Percentiles rank a stretch among this genome's conserved stretches.
phyloP scores from a whole-genome alignment of 2,888 invertebrate species.

The Hirudinaria manillensis region DNA sequence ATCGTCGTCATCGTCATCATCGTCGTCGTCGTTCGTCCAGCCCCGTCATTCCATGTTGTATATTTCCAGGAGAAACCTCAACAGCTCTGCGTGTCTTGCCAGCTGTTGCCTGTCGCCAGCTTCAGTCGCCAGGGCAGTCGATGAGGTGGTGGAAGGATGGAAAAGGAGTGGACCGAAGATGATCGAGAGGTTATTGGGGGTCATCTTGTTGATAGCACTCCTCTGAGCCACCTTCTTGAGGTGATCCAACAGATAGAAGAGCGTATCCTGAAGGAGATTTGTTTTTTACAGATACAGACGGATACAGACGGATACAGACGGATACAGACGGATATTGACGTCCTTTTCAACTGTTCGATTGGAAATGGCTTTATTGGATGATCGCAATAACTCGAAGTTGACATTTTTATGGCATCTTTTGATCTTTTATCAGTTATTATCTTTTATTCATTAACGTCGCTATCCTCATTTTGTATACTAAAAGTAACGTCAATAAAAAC shows the following conservation, averaged over 20 bases:
- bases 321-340: too few relatives aligned
- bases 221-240: constrained; percentile 87
- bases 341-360: too few relatives aligned
- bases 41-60: constrained; percentile 5
- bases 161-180: constrained; percentile 91
- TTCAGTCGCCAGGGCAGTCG: constrained; percentile 53
- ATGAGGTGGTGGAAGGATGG: constrained; percentile 60
- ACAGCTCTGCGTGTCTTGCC: constrained; percentile 84
- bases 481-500: too few relatives aligned
- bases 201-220: constrained; percentile 93
- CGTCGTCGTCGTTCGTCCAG: neutral
- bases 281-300: neutral
- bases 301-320: neutral
- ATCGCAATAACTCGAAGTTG: neutral
- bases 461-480: too few relatives aligned
- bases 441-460: too few relatives aligned
- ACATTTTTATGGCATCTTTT: neutral
- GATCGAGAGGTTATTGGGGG: constrained; percentile 83
- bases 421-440: too few relatives aligned
- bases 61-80: constrained; percentile 88
- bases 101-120: constrained; percentile 60
- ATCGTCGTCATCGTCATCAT: constrained; percentile 1
- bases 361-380: too few relatives aligned
- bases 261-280: constrained; percentile 67
- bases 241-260: constrained; percentile 80